Base-by-base conservation (phyloP, 2,797 vertebrate genomes). In the Crypturellus tataupa region DNA sequence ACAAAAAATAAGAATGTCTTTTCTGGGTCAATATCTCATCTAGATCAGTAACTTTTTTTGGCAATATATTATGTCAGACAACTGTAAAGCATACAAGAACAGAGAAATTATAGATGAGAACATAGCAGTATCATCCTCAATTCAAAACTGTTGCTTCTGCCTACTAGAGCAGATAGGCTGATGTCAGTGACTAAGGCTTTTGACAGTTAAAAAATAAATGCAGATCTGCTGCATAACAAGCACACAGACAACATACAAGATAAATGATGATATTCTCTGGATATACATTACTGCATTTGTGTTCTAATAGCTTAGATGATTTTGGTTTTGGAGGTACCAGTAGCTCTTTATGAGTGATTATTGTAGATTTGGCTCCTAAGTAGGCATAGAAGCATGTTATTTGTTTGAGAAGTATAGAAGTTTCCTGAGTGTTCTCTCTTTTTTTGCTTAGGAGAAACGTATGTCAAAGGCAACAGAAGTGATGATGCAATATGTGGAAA, bases 401-500 rank as follows among this genome's bases (percentile, higher is more conserved):
- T 82, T 70, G 12, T 47, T 64, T 70, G n/a, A 80, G 19, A 75
- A 33, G 9, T 9, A 9, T 44, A 40, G 49, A 55, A 33, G 5
- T 67, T 56, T 64, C 10, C 39, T 77, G 47, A 56, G 3, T 85
- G 37, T 89, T 73, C n/a, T 10, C 40, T 68, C 13, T 90, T 85
- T 75, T 67, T 85, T 62, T 67, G 81, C 81, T 83, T 94, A 99
- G 99, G 99, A 99, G 97, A 99, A 99, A 96, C 99, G 99, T 35
- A 99, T 99, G 99, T 99, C 98, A 81, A 99, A 99, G 96, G 99
- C 99, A 71, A 99, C 99, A 2, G 99, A 99, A 96, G 99, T 99
- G 80, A 99, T 99, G 99, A 99, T 99, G 99, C 99, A 99, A 90
- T 99, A 99, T 51, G 99, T 99, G 92, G 99, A 99, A 97, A 99